Conservation (phyloP, 2,888 invertebrate genomes). For the Synergus umbraculus region DNA sequence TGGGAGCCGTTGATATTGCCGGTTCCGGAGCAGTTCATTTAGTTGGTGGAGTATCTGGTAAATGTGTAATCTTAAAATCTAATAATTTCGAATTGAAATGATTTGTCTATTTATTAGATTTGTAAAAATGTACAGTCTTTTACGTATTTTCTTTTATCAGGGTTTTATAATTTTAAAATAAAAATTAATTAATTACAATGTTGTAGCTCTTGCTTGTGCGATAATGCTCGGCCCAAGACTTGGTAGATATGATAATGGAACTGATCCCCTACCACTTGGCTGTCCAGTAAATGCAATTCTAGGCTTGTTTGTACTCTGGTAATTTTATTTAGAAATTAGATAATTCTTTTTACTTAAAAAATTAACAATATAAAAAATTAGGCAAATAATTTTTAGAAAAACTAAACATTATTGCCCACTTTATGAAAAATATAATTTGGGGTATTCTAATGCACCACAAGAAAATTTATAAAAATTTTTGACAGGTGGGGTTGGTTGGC, state of each 20-base stretch:
- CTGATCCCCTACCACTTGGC: slow-evolving; percentile 87
- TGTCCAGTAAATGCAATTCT: slow-evolving; percentile 94
- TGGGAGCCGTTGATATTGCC: slow-evolving; percentile 95
- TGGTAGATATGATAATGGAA: slow-evolving; percentile 89
- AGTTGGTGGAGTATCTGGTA: slow-evolving; percentile 84
- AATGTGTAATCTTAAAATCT: slow-evolving; percentile 14
- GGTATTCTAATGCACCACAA: too few relatives aligned
- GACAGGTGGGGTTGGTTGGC: slow-evolving; percentile 94
- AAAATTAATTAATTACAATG: neutral
- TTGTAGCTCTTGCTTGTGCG: slow-evolving; percentile 90
- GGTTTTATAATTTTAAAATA: neutral
- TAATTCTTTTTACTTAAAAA: neutral
- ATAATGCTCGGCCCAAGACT: slow-evolving; percentile 93
- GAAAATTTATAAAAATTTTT: slow-evolving; percentile 14
- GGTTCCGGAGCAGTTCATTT: slow-evolving; percentile 95
- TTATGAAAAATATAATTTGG: too few relatives aligned
- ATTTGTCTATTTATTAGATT: neutral
- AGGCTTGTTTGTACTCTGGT: slow-evolving; percentile 94
- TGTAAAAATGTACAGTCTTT: neutral
- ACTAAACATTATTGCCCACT: too few relatives aligned
- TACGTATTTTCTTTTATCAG: neutral
- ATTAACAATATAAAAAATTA: neutral
- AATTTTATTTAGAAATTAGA: slow-evolving; percentile 33
- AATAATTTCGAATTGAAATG: neutral
- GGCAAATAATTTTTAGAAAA: too few relatives aligned